Base-by-base conservation (phyloP, 1,140 invertebrate genomes). In the Steinernema khuongi region DNA sequence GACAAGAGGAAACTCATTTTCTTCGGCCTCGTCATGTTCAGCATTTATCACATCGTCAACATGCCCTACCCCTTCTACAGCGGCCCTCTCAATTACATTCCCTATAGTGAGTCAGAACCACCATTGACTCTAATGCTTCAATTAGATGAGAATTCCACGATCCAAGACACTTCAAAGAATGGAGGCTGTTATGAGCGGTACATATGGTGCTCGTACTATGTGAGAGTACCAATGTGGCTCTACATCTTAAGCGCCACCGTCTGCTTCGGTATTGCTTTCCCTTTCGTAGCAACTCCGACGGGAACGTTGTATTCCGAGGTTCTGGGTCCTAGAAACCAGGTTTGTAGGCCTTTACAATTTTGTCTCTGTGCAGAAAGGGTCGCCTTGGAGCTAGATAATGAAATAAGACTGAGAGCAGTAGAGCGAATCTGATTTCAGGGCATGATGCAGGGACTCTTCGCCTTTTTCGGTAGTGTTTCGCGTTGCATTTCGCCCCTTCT, bases 401-500 rank as follows among this genome's bases (percentile, higher is more conserved):
- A n/a, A n/a, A n/a, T n/a, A n/a, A n/a, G n/a, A n/a, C n/a, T n/a
- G n/a, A n/a, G n/a, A n/a, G n/a, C n/a, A n/a, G n/a, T n/a, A n/a
- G n/a, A n/a, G n/a, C n/a, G n/a, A n/a, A n/a, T n/a, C n/a, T n/a
- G n/a, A n/a, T n/a, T n/a, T n/a, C n/a, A n/a, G n/a, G n/a, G n/a
- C n/a, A 68, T 67, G 30, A 77, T 77, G 76, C 76, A 77, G 60
- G 76, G 76, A 77, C 30, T 77, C 2, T 77, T 73, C 32, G 68
- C 75, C 11, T 71, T 77, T n/a, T 71, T 70, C 19, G 76, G 76
- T 1, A 77, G 75, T 50, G 69, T 76, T 60, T 74, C 76, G n/a
- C 74, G 68, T 14, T 78, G 72, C 32, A 68, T 77, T 36, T 44
- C 74, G 18, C 74, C 76, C 0, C 60, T 77, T 66, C 41, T 71